phyloP scores from a whole-genome alignment of 1,140 invertebrate species.

The Dufourea novaeangliae region DNA sequence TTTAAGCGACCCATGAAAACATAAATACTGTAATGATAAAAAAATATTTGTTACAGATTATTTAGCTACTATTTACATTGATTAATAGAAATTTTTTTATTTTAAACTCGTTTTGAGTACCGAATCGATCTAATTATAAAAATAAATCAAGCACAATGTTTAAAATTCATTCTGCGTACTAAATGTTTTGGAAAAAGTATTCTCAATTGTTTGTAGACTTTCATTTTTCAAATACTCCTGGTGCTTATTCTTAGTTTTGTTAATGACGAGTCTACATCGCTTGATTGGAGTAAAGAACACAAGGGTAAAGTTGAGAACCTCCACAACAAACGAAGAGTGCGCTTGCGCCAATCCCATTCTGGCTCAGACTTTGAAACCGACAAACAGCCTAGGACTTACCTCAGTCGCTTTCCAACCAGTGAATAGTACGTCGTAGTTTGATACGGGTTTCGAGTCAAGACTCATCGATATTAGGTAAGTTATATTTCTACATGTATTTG shows the following conservation, averaged over 20 bases:
- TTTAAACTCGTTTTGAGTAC: too few species aligned
- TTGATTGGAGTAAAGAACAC: constrained; percentile 1
- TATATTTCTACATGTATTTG: constrained; percentile 17
- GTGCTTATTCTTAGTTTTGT: background rate
- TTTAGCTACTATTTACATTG: too few species aligned
- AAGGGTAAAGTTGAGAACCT: constrained; percentile 42
- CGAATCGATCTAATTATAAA: background rate
- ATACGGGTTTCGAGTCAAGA: background rate
- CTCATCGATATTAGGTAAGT: constrained; percentile 49
- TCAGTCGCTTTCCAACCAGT: constrained; percentile 64
- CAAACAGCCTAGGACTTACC: constrained; percentile 44
- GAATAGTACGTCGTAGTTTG: background rate
- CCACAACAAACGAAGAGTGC: background rate
- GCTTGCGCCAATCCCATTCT: constrained; percentile 43
- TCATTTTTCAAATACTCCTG: background rate
- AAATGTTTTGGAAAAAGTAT: background rate
- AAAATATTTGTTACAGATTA: too few species aligned
- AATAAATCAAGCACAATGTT: background rate
- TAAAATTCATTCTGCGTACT: background rate
- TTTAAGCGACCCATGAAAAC: too few species aligned
- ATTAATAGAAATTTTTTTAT: too few species aligned
- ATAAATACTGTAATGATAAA: too few species aligned
- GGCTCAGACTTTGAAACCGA: constrained; percentile 61
- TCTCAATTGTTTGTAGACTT: too few species aligned
- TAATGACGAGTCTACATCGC: background rate